A percentile compares a stretch with the other conserved stretches of the same genome.
Conservation (phyloP, 2,888 invertebrate genomes). For the Stegana nigrithorax region DNA sequence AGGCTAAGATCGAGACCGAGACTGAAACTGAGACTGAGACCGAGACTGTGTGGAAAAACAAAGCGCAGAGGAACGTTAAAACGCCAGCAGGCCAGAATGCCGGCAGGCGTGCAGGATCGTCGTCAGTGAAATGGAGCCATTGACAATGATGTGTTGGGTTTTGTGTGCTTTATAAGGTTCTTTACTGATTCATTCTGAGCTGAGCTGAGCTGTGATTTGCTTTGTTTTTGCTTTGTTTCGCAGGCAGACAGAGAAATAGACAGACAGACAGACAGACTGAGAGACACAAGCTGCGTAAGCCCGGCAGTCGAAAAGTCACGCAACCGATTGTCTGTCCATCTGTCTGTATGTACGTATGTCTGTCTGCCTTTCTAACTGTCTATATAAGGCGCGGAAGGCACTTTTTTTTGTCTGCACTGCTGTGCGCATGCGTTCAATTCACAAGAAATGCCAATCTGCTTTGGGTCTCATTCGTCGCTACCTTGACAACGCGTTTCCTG, state of each 20-base stretch:
- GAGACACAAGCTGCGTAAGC: conserved; percentile 13
- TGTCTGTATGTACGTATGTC: not conserved
- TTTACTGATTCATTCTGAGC: conserved; percentile 11
- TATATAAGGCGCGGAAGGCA: conserved; percentile 5
- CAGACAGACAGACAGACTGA: not conserved
- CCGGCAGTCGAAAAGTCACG: not conserved
- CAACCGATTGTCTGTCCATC: not conserved
- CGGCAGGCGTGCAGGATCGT: too few species aligned
- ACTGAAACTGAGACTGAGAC: not conserved
- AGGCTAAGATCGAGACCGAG: conserved; percentile 29
- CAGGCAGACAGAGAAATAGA: not conserved
- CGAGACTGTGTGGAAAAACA: conserved; percentile 6
- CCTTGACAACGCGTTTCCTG: conserved; percentile 45
- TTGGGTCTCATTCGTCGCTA: not conserved
- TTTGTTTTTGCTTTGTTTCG: not conserved
- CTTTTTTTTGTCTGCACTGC: not conserved
- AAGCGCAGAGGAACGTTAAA: not conserved
- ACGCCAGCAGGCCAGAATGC: not conserved
- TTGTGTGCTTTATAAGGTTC: not conserved
- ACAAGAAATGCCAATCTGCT: conserved; percentile 18
- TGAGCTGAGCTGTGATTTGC: conserved; percentile 1
- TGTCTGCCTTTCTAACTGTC: not conserved
- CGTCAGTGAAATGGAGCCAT: conserved; percentile 22
- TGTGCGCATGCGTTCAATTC: not conserved
- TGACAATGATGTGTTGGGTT: conserved; percentile 10